These are phyloP conservation scores for Palythoa heliodiscus DNA, from an alignment of 92 coral and sea anemone species.

Conservation along the genomic window DNA sequence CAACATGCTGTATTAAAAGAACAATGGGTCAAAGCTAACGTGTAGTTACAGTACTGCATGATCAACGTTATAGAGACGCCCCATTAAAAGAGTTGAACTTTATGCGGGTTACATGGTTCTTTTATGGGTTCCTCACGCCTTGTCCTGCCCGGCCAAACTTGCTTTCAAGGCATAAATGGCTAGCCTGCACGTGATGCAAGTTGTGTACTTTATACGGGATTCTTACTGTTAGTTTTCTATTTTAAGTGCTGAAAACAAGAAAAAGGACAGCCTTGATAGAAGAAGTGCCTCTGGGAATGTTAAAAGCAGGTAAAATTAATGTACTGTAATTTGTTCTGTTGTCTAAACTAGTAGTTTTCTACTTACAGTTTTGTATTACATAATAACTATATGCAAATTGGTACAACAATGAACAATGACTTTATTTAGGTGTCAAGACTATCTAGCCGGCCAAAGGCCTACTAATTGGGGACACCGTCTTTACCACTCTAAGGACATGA, in stretches of 20 bases:
- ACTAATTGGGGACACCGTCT: too few relatives aligned
- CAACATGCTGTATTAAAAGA: too few relatives aligned
- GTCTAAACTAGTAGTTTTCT: background rate
- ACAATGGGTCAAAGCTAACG: too few relatives aligned
- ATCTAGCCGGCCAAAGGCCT: too few relatives aligned
- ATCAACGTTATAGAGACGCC: too few relatives aligned
- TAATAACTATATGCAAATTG: too few relatives aligned
- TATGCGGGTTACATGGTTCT: too few relatives aligned
- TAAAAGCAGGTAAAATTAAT: constrained; percentile 67
- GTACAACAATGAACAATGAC: too few relatives aligned
- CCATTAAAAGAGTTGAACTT: too few relatives aligned
- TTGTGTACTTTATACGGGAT: background rate
- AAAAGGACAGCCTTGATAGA: constrained; percentile 61
- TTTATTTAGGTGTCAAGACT: too few relatives aligned
- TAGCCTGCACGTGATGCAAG: background rate
- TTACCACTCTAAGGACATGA: background rate
- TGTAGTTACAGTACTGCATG: too few relatives aligned
- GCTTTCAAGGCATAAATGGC: background rate
- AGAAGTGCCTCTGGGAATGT: constrained; percentile 68
- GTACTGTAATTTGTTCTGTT: background rate
- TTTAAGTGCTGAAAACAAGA: constrained; percentile 52
- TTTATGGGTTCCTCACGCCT: background rate
- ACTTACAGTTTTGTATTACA: background rate
- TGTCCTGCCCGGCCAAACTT: background rate
- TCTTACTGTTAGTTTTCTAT: background rate